A percentile compares a stretch with the other conserved stretches of the same genome.
phyloP scores from a whole-genome alignment of 2,888 invertebrate species.

The Tridacna gigas region DNA sequence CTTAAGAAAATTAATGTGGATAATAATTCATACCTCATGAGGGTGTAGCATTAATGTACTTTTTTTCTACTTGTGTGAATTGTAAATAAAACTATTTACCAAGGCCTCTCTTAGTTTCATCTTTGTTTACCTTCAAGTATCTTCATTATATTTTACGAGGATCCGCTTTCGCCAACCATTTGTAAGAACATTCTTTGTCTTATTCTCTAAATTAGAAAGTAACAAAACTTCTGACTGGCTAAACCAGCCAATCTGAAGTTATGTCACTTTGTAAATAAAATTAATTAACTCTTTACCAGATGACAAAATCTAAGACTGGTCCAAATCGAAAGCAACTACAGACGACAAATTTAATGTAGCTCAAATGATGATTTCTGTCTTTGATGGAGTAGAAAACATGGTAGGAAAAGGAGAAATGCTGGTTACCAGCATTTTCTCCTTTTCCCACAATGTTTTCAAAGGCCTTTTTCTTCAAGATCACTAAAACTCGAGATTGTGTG shows the following conservation, averaged over 20 bases:
- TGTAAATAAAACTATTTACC: conserved; percentile 13
- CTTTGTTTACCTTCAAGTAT: too few relatives aligned
- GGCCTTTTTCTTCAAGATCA: too few relatives aligned
- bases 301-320: too few relatives aligned
- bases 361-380: too few relatives aligned
- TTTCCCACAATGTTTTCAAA: conserved; percentile 3
- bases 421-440: neutral
- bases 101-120: neutral
- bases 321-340: neutral
- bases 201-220: too few relatives aligned
- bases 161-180: neutral
- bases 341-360: neutral
- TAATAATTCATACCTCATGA: conserved; percentile 11
- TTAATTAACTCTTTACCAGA: neutral
- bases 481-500: too few relatives aligned
- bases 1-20: neutral
- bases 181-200: too few relatives aligned
- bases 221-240: too few relatives aligned
- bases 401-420: conserved; percentile 8
- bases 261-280: too few relatives aligned
- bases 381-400: neutral
- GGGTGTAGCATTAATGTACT: neutral
- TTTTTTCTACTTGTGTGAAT: neutral
- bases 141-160: too few relatives aligned
- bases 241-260: too few relatives aligned